These are phyloP conservation scores for Pyrrhura leucotis DNA, from an alignment of 2,797 vertebrate genomes.

Conservation along the genomic window DNA sequence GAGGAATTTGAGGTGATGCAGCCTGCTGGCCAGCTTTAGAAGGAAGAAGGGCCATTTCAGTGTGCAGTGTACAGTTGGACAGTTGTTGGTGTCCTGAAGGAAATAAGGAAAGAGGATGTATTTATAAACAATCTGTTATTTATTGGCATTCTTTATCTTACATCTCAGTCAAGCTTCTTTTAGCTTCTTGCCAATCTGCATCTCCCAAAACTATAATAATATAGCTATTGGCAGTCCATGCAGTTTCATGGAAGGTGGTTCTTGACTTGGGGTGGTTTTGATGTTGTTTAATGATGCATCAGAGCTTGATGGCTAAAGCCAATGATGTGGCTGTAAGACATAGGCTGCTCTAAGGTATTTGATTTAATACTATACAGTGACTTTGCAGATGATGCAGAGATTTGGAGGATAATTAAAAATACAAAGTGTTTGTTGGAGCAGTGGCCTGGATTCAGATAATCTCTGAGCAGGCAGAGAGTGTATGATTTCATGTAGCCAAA, in stretches of 20 bases:
- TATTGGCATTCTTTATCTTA: neutral
- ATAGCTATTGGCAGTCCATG: neutral
- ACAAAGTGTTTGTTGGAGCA: neutral
- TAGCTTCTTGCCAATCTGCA: neutral
- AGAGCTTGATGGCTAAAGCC: neutral
- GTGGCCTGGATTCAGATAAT: neutral
- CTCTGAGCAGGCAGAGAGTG: neutral
- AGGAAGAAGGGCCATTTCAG: neutral
- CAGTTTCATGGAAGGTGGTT: neutral
- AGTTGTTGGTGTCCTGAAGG: neutral
- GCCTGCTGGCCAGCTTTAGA: neutral
- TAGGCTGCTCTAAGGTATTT: neutral
- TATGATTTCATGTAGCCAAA: neutral
- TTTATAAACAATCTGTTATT: neutral
- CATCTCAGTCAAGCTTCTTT: neutral
- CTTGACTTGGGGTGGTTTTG: neutral
- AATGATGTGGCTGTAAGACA: neutral
- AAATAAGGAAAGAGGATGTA: neutral
- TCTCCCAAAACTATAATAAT: neutral
- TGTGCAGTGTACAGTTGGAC: neutral
- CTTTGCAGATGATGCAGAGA: neutral
- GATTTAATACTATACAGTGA: neutral
- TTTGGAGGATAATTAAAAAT: neutral
- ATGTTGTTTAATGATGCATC: neutral
- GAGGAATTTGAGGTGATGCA: neutral